phyloP scores from a whole-genome alignment of 23 tunicate species.

The Trididemnum clinides region DNA sequence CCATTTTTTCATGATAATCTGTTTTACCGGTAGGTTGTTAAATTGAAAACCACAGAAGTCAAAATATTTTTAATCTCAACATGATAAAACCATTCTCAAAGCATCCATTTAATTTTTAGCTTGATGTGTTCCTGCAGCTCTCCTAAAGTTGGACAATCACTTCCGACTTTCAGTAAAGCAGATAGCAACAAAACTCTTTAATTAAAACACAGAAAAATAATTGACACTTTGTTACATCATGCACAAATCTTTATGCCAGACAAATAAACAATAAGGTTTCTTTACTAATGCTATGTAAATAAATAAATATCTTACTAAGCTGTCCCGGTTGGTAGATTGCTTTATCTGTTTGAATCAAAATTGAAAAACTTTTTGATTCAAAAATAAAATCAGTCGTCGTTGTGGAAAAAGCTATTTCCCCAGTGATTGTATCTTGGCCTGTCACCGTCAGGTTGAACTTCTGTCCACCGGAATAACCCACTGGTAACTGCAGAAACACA shows the following conservation, averaged over 20 bases:
- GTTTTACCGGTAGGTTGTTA: not conserved
- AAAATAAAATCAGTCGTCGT: slow-evolving; percentile 41
- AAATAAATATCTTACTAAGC: slow-evolving; percentile 38
- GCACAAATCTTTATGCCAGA: too few species aligned
- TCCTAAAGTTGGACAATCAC: too few species aligned
- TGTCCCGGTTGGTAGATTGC: slow-evolving; percentile 95
- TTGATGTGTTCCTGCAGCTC: too few species aligned
- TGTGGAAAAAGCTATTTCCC: slow-evolving; percentile 29
- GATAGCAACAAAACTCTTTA: too few species aligned
- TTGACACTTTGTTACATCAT: too few species aligned
- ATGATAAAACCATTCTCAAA: too few species aligned
- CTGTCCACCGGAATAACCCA: slow-evolving; percentile 42
- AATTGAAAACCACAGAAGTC: too few species aligned
- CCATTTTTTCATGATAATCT: not conserved
- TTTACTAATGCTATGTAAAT: not conserved
- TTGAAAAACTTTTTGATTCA: slow-evolving; percentile 57
- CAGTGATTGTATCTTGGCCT: slow-evolving; percentile 55
- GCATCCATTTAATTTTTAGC: too few species aligned
- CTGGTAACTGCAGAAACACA: slow-evolving; percentile 29
- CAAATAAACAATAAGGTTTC: too few species aligned
- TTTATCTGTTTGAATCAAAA: slow-evolving; percentile 94
- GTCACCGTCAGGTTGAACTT: slow-evolving; percentile 39
- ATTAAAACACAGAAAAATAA: too few species aligned
- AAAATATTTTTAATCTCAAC: too few species aligned
- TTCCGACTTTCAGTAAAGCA: too few species aligned